Base-by-base conservation (phyloP, 2,113 vertebrate species). In the Petroica traversi region DNA sequence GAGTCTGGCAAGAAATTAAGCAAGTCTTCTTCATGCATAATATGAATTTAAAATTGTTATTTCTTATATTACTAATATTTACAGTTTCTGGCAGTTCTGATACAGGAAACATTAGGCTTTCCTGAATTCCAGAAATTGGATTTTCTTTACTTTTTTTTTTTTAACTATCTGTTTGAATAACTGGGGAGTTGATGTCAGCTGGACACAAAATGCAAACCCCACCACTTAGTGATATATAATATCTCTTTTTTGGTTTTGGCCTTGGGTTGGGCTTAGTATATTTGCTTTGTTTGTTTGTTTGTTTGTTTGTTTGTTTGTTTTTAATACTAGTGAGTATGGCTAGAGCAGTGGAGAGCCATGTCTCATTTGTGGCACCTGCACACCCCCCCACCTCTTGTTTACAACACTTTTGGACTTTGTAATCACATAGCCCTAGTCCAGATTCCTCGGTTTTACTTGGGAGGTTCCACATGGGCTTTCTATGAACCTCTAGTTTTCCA, bases 201-300 rank as follows among this genome's bases (percentile, higher is more conserved):
- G 41, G 12, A 14, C 28, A 41, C 9, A 69, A 80, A 49, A 43
- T 19, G 12, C 28, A 28, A 77, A 29, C 7, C 11, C 23, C 10
- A 61, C 25, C 3, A 22, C 17, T 43, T 48, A 58, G 10, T 41
- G 51, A 58, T 48, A 49, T 9, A 25, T 7, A 25, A 24, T 31
- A 1, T 18, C 0, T 45, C 1, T n/a, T 8, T 17, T 48, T 24
- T 38, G 5, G 0, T 10, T 33, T 34, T 38, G 7, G 3, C 54
- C 25, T 52, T 41, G 41, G 41, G 41, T 41, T 41, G 11, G 23
- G 4, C 8, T 34, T 18, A 12, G 11, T 2, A 10, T 16, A 15
- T 13, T 41, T 31, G 12, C n/a, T 9, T 29, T 36, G 1, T 22
- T 41, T 16, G 2, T 11, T 43, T 26, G n/a, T 4, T 48, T 29